Evolutionary conservation across 1,140 invertebrate species (phyloP), one percentile per base, ranked within the genome.

Genomic region (Drosophila orena): DNA sequence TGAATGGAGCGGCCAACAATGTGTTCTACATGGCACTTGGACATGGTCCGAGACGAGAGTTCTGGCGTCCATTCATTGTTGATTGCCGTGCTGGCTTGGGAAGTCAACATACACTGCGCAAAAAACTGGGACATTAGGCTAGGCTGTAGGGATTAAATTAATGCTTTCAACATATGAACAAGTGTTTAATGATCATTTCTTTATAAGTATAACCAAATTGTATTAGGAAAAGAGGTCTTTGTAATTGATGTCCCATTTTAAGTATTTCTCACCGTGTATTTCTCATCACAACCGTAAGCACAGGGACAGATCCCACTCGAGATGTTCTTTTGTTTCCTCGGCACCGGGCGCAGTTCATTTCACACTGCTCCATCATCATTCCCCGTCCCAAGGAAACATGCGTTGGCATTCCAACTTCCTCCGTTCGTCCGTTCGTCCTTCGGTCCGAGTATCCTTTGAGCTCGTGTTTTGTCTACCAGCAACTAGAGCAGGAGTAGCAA

Each of bases 21-120:
- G 70, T 88, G 70, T 88, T 83, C 42, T 70, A 79, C 84, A 88
- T 83, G 83, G 64, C 83, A 81, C 61, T 85, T 86, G 81, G 74
- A 77, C 78, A 74, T 70, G 65, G 73, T 81, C 66, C 35, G 65
- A 70, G 52, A 55, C 66, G 61, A 59, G 76, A 75, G 57, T 61
- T 61, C 65, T 50, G 43, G 57, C 60, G 57, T 24, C 37, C 64
- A 68, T 68, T 68, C 64, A 53, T 57, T 77, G 49, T 72, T 71
- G 52, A 71, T 71, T 71, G 68, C 68, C 52, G 37, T 37, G 57
- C 65, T 56, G 43, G 37, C 50, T 52, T 72, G 55, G 53, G 60
- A 80, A 73, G 64, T 75, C 75, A 55, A 49, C 52, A 52, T 4
- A 38, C 50, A 34, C 59, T 22, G 30, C 20, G 58, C n/a, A 52